Conservation (phyloP, 2,888 invertebrate genomes). For the Keiferia lycopersicella region DNA sequence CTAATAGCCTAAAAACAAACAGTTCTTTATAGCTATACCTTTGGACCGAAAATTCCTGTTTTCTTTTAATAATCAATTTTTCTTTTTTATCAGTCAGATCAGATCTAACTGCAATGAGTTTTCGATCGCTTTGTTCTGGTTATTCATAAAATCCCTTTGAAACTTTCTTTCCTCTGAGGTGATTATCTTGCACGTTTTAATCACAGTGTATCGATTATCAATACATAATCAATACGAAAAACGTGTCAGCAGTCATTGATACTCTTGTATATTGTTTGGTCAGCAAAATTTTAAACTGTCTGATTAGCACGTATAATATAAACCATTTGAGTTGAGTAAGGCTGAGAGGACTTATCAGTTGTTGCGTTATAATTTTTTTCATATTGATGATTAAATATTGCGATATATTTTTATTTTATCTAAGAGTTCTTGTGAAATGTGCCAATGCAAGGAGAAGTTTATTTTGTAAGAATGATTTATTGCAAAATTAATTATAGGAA, state of each 20-base stretch:
- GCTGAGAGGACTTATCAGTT: not conserved
- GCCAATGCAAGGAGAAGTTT: too few relatives aligned
- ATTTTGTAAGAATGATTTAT: too few relatives aligned
- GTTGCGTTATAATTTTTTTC: not conserved
- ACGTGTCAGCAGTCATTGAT: conserved; percentile 5
- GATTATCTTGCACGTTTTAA: not conserved
- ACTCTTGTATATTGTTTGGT: not conserved
- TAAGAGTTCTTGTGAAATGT: not conserved
- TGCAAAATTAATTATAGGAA: too few relatives aligned
- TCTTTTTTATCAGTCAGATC: too few relatives aligned
- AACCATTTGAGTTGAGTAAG: too few relatives aligned
- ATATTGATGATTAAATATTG: not conserved
- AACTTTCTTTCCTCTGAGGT: not conserved
- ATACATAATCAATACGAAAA: not conserved
- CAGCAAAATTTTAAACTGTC: not conserved
- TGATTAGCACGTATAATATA: not conserved
- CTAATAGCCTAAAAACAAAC: too few relatives aligned
- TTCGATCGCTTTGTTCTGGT: too few relatives aligned
- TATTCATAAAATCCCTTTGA: not conserved
- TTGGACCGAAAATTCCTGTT: too few relatives aligned
- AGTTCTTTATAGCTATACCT: too few relatives aligned
- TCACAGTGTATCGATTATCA: not conserved
- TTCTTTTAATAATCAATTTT: too few relatives aligned
- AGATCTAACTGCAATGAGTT: too few relatives aligned
- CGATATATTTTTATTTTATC: too few relatives aligned